phyloP scores from a whole-genome alignment of 2,113 vertebrate species.

The Chunga burmeisteri region DNA sequence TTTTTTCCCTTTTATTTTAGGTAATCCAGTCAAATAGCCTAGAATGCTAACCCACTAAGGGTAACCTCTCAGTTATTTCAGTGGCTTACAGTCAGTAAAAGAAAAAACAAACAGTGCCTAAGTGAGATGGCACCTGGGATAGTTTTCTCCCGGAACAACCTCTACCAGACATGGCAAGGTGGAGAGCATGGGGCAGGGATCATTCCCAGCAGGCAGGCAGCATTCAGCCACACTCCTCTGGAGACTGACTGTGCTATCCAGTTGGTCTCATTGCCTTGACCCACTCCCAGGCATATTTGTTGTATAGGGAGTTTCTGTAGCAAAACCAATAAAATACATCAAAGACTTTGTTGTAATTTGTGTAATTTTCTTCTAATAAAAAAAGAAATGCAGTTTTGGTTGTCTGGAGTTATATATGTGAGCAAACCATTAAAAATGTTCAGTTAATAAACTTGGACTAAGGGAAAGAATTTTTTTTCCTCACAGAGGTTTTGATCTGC shows the following conservation, averaged over 20 bases:
- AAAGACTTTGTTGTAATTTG: neutral
- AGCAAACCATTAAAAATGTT: neutral
- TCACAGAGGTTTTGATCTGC: neutral
- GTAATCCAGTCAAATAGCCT: neutral
- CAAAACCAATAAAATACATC: neutral
- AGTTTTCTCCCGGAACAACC: neutral
- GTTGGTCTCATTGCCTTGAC: neutral
- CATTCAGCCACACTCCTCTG: accelerated
- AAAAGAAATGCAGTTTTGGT: neutral
- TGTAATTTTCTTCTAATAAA: neutral
- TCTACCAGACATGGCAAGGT: neutral
- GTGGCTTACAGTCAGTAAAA: neutral
- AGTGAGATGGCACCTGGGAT: neutral
- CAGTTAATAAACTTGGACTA: neutral
- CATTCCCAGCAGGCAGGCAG: neutral
- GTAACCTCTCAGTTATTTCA: neutral
- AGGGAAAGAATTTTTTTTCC: neutral
- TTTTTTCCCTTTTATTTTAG: neutral
- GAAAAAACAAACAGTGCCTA: neutral
- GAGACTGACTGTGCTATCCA: neutral
- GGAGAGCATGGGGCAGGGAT: neutral
- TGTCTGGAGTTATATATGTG: neutral
- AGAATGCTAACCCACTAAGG: neutral
- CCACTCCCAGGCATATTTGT: neutral
- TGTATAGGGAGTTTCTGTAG: neutral